A percentile compares a stretch with the other conserved stretches of the same genome.
These are phyloP conservation scores for Chionis minor DNA, from an alignment of 2,113 vertebrate species.

Conservation along the genomic window DNA sequence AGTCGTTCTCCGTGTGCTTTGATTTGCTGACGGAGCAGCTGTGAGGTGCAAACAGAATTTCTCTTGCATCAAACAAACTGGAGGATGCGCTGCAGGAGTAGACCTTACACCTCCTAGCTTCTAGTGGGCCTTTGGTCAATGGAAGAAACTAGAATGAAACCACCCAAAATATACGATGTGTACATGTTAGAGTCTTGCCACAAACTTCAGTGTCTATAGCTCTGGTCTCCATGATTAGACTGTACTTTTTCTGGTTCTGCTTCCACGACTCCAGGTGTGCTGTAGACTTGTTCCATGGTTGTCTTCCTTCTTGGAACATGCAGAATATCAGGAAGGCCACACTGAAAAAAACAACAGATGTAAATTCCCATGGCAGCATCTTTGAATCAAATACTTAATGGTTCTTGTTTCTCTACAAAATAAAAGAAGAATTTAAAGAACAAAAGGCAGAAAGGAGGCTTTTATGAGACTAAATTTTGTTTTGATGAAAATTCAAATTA, in stretches of 20 bases:
- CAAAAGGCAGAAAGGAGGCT: neutral
- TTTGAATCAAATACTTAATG: neutral
- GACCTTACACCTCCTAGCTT: neutral
- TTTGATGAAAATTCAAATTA: neutral
- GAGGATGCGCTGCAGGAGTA: neutral
- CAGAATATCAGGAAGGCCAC: neutral
- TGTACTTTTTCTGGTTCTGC: neutral
- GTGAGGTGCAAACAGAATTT: neutral
- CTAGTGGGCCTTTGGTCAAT: neutral
- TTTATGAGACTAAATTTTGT: neutral
- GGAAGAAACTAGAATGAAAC: accelerated
- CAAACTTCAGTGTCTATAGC: neutral
- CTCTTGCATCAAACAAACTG: neutral
- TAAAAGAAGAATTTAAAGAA: neutral
- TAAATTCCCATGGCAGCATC: neutral
- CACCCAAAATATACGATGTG: neutral
- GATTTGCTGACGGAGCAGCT: neutral
- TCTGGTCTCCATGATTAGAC: neutral
- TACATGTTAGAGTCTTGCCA: neutral
- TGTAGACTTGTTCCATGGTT: neutral
- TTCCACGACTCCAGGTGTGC: neutral
- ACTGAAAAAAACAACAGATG: neutral
- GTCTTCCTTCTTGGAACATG: neutral
- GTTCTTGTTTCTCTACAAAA: neutral
- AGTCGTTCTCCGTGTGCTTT: accelerated